Percentiles rank a stretch among this genome's conserved stretches.
These are phyloP conservation scores for Aporophyla nigra DNA, from an alignment of 2,888 invertebrate species.

Conservation along the genomic window DNA sequence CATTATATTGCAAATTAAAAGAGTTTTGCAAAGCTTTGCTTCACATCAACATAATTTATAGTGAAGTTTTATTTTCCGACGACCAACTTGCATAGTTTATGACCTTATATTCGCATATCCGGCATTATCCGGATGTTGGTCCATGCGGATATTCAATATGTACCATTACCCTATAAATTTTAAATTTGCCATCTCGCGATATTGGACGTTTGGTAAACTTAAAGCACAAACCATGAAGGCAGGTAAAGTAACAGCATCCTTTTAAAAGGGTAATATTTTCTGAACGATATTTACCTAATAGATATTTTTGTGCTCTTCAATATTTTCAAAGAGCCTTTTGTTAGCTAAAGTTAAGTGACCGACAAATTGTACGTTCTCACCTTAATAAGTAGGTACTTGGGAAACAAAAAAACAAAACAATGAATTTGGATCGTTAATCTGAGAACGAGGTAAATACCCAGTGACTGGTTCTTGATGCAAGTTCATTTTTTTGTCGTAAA, in stretches of 20 bases:
- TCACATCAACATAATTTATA: not conserved
- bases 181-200: not conserved
- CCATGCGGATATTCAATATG: not conserved
- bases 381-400: not conserved
- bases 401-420: conserved; percentile 11
- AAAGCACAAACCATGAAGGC: too few species aligned
- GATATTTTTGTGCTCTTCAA: not conserved
- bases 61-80: not conserved
- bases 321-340: conserved; percentile 17
- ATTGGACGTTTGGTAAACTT: not conserved
- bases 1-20: conserved; percentile 3
- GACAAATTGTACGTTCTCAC: not conserved
- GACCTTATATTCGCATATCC: not conserved
- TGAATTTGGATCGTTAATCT: not conserved
- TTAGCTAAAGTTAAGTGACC: not conserved
- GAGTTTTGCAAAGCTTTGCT: not conserved
- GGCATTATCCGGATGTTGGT: not conserved
- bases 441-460: conserved; percentile 14
- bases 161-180: not conserved
- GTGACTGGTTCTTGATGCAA: conserved; percentile 1
- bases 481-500: conserved; percentile 14
- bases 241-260: not conserved
- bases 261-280: conserved; percentile 4
- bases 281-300: not conserved
- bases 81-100: not conserved